phyloP scores from a whole-genome alignment of 2,888 invertebrate genomes.

The Ophion obscuratus region DNA sequence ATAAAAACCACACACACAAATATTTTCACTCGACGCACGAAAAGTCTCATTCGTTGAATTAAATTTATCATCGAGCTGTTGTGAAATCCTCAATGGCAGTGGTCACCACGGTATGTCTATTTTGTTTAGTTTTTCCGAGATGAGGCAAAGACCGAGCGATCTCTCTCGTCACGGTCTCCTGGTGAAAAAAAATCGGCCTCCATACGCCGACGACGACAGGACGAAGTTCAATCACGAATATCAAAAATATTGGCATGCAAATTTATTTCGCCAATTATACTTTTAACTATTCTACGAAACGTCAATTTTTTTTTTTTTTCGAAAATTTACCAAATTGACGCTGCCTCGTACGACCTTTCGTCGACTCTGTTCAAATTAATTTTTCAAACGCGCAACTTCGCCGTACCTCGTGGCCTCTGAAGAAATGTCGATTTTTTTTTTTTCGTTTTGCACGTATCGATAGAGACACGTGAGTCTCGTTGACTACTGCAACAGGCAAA shows the following conservation, averaged over 20 bases:
- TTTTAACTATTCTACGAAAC: slow-evolving; percentile 24
- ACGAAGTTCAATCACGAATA: slow-evolving; percentile 49
- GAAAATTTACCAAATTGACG: slow-evolving; percentile 42
- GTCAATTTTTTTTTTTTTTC: slow-evolving; percentile 44
- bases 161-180: not conserved
- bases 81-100: not conserved
- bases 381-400: slow-evolving; percentile 42
- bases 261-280: slow-evolving; percentile 37
- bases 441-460: slow-evolving; percentile 12
- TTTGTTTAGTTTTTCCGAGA: slow-evolving; percentile 62
- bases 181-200: slow-evolving; percentile 3
- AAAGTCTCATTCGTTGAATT: slow-evolving; percentile 25
- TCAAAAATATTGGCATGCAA: slow-evolving; percentile 23
- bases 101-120: slow-evolving; percentile 33
- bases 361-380: slow-evolving; percentile 18
- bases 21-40: slow-evolving; percentile 11
- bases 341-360: slow-evolving; percentile 7
- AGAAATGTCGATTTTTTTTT: slow-evolving; percentile 6
- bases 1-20: not conserved
- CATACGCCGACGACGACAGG: slow-evolving; percentile 43
- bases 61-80: slow-evolving; percentile 24
- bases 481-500: slow-evolving; percentile 16
- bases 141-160: slow-evolving; percentile 16
- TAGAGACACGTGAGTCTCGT: not conserved
- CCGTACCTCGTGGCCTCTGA: slow-evolving; percentile 46